A percentile compares a stretch with the other conserved stretches of the same genome.
Conservation (phyloP, 2,797 vertebrate species). For the Taeniopygia guttata region DNA sequence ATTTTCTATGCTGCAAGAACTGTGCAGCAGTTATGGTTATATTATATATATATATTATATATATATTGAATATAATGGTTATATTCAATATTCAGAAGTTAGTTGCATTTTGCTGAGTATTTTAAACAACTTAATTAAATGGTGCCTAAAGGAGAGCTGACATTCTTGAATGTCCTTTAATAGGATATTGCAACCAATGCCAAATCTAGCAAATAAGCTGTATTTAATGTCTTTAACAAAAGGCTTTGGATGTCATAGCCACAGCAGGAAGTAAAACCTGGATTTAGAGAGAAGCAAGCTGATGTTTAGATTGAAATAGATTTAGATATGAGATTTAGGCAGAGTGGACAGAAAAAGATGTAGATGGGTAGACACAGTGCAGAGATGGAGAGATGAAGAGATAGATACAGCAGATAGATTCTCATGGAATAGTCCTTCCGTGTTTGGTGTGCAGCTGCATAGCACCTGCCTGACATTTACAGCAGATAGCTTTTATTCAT, state of each 20-base stretch:
- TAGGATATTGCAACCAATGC: background rate
- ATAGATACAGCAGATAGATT: constrained; percentile 51
- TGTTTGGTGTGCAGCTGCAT: constrained; percentile 68
- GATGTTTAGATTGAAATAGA: constrained; percentile 3
- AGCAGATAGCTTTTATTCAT: constrained; percentile 75
- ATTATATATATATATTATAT: too few species aligned
- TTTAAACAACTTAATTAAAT: background rate
- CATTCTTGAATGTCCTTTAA: background rate
- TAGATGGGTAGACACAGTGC: constrained; percentile 23
- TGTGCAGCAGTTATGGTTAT: too few species aligned
- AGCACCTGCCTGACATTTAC: constrained; percentile 70
- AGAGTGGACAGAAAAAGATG: constrained; percentile 6
- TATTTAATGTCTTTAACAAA: background rate
- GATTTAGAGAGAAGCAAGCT: background rate
- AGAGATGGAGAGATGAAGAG: constrained; percentile 17
- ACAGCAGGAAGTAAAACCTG: background rate
- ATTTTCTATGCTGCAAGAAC: background rate
- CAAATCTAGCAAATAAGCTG: background rate
- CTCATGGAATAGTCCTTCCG: constrained; percentile 60
- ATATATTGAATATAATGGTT: too few species aligned
- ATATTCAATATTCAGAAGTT: background rate
- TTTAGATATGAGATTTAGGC: constrained; percentile 3
- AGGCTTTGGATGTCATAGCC: background rate
- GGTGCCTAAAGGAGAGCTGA: background rate
- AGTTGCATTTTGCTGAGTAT: background rate